Conservation (phyloP, 2,113 vertebrate species). For the Nyctereutes procyonoides region DNA sequence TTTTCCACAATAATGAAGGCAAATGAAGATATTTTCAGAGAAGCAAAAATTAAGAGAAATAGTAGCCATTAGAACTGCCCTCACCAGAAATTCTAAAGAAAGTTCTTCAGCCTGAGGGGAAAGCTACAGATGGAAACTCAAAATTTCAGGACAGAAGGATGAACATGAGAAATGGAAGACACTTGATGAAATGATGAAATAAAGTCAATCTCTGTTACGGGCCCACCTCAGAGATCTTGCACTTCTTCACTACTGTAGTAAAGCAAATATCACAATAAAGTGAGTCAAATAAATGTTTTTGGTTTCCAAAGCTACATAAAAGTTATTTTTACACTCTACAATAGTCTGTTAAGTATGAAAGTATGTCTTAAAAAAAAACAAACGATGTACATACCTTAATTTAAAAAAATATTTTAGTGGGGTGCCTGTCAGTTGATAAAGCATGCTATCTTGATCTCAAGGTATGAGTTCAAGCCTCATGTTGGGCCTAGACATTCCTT, state of each 20-base stretch:
- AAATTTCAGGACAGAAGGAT: not conserved
- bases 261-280: not conserved
- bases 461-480: not conserved
- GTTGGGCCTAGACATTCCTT: not conserved
- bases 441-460: not conserved
- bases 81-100: not conserved
- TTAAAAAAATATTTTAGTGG: not conserved
- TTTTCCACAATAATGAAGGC: not conserved
- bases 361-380: not conserved
- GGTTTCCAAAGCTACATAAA: not conserved
- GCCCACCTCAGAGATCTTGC: not conserved
- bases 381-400: not conserved
- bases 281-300: not conserved
- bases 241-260: not conserved
- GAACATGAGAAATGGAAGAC: not conserved
- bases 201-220: not conserved
- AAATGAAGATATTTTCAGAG: constrained; percentile 10
- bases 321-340: not conserved
- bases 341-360: not conserved
- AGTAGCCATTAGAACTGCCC: not conserved
- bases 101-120: not conserved
- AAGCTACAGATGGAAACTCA: not conserved
- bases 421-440: not conserved
- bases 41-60: not conserved
- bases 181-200: not conserved